phyloP scores from a whole-genome alignment of 2,888 invertebrate species.

The Flexamia atlantica region DNA sequence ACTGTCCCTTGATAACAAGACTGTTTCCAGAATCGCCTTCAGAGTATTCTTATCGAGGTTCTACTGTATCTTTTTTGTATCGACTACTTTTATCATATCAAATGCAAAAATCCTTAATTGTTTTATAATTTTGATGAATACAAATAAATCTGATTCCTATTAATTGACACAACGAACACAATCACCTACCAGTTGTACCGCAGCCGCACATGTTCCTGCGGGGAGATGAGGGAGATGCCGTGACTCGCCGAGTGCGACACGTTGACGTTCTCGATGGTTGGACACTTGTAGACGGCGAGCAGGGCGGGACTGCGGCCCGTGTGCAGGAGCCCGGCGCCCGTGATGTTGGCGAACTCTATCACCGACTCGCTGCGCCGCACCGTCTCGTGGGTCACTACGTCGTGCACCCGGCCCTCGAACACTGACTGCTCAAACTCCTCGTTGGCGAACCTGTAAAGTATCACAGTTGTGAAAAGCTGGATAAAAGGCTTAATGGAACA shows the following conservation, averaged over 20 bases:
- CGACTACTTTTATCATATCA: no score
- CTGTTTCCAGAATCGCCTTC: no score
- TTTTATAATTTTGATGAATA: no score
- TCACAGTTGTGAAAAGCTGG: no score
- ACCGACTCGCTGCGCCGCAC: constrained; percentile 85
- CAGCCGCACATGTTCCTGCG: constrained; percentile 86
- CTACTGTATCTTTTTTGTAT: no score
- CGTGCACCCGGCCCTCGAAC: constrained; percentile 89
- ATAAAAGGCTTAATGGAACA: no score
- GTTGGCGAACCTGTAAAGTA: constrained; percentile 27
- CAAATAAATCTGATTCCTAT: no score
- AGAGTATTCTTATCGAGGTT: no score
- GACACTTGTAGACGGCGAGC: constrained; percentile 93
- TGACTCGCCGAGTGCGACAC: constrained; percentile 92
- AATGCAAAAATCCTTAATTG: no score
- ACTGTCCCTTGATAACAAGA: no score
- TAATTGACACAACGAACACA: no score
- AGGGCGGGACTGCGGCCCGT: constrained; percentile 96
- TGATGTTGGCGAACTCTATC: constrained; percentile 88
- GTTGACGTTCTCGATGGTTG: constrained; percentile 88
- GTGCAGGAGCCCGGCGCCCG: constrained; percentile 96
- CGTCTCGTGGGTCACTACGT: constrained; percentile 87
- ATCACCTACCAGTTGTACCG: constrained; percentile 79
- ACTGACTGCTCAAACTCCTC: constrained; percentile 87
- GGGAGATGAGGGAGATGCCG: constrained; percentile 94